Percentiles rank a stretch among this genome's conserved stretches.
phyloP scores from a whole-genome alignment of 2,113 vertebrate species.

The Apodemus sylvaticus region DNA sequence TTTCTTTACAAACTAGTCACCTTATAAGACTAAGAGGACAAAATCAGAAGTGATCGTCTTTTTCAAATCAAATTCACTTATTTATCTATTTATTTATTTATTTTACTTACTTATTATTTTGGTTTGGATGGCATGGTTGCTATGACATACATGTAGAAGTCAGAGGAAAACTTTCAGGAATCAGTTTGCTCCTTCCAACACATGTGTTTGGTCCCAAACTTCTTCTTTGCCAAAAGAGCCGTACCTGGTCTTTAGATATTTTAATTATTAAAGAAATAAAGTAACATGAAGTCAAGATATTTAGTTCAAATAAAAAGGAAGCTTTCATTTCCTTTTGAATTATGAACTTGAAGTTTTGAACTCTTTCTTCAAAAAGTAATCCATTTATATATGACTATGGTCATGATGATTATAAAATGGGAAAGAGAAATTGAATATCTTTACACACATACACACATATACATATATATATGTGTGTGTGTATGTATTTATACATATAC shows the following conservation, averaged over 20 bases:
- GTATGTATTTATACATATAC: background rate
- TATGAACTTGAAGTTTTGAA: no score
- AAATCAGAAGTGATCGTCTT: conserved; percentile 36
- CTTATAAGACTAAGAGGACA: background rate
- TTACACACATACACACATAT: no score
- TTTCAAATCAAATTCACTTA: background rate
- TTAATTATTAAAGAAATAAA: conserved; percentile 87
- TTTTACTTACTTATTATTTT: no score
- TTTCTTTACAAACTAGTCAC: background rate
- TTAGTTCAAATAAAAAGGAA: no score
- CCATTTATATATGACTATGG: no score
- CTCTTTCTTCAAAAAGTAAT: no score
- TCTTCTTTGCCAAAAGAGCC: background rate
- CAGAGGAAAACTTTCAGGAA: background rate
- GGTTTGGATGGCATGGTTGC: background rate
- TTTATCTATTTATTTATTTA: background rate
- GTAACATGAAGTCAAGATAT: conserved; percentile 78
- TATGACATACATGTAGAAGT: background rate
- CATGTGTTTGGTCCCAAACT: no score
- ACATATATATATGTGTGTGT: background rate
- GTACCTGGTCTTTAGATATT: conserved; percentile 85
- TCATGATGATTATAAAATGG: no score
- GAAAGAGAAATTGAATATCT: no score
- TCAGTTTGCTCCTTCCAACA: background rate
- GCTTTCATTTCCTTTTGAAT: no score